Evolutionary conservation across 2,888 invertebrate species (phyloP), one percentile per base, ranked within the genome.

Genomic region (Argyresthia goedartella): DNA sequence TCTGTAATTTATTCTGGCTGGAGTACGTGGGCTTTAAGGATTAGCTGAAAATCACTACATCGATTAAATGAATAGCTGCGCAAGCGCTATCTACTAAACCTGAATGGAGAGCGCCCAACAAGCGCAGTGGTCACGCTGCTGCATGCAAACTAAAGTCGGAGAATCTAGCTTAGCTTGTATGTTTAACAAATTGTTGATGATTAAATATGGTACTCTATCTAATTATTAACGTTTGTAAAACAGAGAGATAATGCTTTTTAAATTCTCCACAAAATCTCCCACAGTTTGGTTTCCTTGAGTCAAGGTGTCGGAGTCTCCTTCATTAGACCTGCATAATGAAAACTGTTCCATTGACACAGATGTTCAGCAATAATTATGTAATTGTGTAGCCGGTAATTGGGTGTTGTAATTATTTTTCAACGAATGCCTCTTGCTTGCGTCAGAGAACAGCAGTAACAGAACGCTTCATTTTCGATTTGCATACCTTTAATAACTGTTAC

Each of bases 341-440:
- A 57, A 54, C 60, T 57, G 59, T 59, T 56, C 70, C 67, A 76
- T 79, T 81, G 78, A 81, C 82, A 82, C 76, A 81, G 76, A 79
- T 82, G 79, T 67, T 73, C 77, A 77, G 59, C 59, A 64, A 25
- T 43, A 46, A 46, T 82, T 82, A 79, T 70, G 67, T 75, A 81
- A 82, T 25, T 58, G 60, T 57, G 59, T 57, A 60, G 60, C 60
- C 59, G 60, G 64, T 75, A 75, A 75, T 76, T 76, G 69, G 61
- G 62, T 76, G 72, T 71, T 70, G 70, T 66, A 70, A 71, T 67
- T 63, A 60, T 58, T 68, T 60, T 62, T 61, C 34, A 39, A 44
- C 45, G 61, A 50, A 48, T 62, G 58, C 53, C 46, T 57, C 55
- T 60, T 54, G 53, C 59, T 68, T 70, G 61, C 69, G 58, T 65